A percentile compares a stretch with the other conserved stretches of the same genome.
phyloP scores from a whole-genome alignment of 2,113 vertebrate species.

The Tragulus kanchil region DNA sequence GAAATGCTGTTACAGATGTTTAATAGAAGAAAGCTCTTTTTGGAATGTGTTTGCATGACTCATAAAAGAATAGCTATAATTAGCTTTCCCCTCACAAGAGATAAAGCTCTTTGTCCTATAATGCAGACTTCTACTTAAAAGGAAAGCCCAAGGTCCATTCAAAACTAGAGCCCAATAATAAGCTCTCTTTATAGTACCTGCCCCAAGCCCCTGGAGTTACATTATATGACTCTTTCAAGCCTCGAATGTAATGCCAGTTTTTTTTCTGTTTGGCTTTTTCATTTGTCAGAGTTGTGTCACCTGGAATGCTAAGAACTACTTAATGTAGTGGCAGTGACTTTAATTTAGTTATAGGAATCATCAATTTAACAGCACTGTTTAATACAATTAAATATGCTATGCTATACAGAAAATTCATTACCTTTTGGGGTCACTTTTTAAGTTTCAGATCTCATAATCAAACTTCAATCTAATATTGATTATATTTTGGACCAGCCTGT shows the following conservation, averaged over 20 bases:
- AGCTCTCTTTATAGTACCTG: constrained; percentile 60
- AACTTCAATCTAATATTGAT: constrained; percentile 54
- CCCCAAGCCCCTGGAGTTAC: constrained; percentile 49
- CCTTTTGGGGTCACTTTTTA: background rate
- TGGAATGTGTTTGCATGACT: constrained; percentile 85
- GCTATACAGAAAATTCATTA: background rate
- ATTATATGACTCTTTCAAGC: constrained; percentile 60
- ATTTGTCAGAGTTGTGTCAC: constrained; percentile 22
- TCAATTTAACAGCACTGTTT: background rate
- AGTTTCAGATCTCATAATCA: constrained; percentile 42
- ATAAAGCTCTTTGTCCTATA: constrained; percentile 82
- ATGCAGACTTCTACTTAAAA: constrained; percentile 76
- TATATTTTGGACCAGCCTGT: constrained; percentile 44
- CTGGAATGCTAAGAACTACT: background rate
- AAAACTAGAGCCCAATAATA: constrained; percentile 64
- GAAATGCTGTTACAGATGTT: constrained; percentile 80
- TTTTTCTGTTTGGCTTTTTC: constrained; percentile 38
- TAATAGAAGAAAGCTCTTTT: constrained; percentile 80
- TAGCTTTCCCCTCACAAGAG: constrained; percentile 81
- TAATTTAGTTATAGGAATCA: constrained; percentile 31
- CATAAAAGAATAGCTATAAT: constrained; percentile 84
- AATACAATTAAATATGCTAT: background rate
- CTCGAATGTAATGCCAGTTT: constrained; percentile 52
- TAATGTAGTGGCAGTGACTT: background rate
- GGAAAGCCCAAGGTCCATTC: constrained; percentile 74